Conservation (phyloP, 1,140 invertebrate species). For the Zaprionus ghesquierei region DNA sequence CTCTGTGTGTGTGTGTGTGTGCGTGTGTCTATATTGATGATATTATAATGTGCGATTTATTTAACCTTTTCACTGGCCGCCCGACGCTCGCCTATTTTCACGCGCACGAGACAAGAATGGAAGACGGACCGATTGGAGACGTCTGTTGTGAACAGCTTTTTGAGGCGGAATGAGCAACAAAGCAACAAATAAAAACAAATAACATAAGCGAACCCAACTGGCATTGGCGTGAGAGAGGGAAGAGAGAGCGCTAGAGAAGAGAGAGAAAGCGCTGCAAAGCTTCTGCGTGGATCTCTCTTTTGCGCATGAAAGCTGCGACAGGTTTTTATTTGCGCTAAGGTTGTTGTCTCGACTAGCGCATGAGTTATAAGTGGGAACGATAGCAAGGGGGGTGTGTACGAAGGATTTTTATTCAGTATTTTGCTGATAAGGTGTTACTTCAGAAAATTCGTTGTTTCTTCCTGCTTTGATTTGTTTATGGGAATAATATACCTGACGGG, state of each 20-base stretch:
- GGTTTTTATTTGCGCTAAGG: neutral
- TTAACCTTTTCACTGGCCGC: conserved; percentile 21
- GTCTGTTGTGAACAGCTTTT: conserved; percentile 41
- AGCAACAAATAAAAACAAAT: conserved; percentile 42
- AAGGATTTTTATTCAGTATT: too few relatives aligned
- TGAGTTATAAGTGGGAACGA: too few relatives aligned
- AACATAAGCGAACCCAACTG: conserved; percentile 1
- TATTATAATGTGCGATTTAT: conserved; percentile 8
- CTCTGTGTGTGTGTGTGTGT: neutral
- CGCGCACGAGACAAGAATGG: conserved; percentile 11
- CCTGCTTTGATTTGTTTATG: too few relatives aligned
- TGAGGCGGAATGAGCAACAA: conserved; percentile 25
- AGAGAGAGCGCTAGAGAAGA: neutral
- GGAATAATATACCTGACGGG: too few relatives aligned
- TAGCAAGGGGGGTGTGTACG: too few relatives aligned
- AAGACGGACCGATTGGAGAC: conserved; percentile 6
- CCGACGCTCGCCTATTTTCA: neutral
- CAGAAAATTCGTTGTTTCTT: too few relatives aligned
- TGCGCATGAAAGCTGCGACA: neutral
- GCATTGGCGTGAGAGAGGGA: neutral
- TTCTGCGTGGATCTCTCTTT: neutral
- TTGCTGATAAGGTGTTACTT: too few relatives aligned
- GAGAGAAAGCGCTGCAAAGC: neutral
- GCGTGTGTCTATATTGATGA: neutral
- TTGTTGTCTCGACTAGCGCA: neutral